Percentiles rank a stretch among this genome's conserved stretches.
Conservation (phyloP, 1,140 invertebrate genomes). For the Meloidogyne exigua region DNA sequence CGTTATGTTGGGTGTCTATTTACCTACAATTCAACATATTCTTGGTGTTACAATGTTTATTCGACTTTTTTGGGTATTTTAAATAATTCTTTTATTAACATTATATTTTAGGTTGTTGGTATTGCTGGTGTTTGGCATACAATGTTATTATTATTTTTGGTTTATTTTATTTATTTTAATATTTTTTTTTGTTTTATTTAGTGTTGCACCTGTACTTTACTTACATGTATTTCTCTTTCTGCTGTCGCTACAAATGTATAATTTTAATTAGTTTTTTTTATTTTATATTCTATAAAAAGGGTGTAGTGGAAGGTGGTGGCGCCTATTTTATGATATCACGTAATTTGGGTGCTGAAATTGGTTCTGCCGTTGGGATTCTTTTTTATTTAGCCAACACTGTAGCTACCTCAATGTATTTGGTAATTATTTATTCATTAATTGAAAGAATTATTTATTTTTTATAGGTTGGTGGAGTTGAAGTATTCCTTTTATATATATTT, state of each 20-base stretch:
- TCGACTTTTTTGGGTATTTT: slow-evolving; percentile 77
- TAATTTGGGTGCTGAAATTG: slow-evolving; percentile 84
- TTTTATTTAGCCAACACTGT: slow-evolving; percentile 99
- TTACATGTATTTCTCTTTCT: slow-evolving; percentile 97
- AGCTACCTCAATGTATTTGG: slow-evolving; percentile 93
- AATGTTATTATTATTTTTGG: not conserved
- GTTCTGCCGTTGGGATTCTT: slow-evolving; percentile 93
- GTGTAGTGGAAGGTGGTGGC: slow-evolving; percentile 83
- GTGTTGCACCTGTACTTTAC: slow-evolving; percentile 72
- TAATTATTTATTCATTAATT: too few relatives aligned
- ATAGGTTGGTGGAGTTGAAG: not conserved
- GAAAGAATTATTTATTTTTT: too few relatives aligned
- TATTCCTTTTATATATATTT: slow-evolving; percentile 67
- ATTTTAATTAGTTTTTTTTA: too few relatives aligned
- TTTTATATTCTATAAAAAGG: slow-evolving; percentile 61
- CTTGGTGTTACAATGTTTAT: slow-evolving; percentile 74
- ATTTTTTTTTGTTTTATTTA: too few relatives aligned
- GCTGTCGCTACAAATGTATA: slow-evolving; percentile 89
- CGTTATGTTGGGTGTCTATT: slow-evolving; percentile 91
- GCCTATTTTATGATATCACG: slow-evolving; percentile 97
- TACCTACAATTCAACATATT: slow-evolving; percentile 99
- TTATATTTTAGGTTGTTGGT: slow-evolving; percentile 85
- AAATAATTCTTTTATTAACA: too few relatives aligned
- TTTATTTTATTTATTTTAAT: too few relatives aligned
- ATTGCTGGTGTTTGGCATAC: slow-evolving; percentile 88